Evolutionary conservation across 2,797 vertebrate genomes (phyloP), one percentile per base, ranked within the genome.

Genomic region (Columba guinea): DNA sequence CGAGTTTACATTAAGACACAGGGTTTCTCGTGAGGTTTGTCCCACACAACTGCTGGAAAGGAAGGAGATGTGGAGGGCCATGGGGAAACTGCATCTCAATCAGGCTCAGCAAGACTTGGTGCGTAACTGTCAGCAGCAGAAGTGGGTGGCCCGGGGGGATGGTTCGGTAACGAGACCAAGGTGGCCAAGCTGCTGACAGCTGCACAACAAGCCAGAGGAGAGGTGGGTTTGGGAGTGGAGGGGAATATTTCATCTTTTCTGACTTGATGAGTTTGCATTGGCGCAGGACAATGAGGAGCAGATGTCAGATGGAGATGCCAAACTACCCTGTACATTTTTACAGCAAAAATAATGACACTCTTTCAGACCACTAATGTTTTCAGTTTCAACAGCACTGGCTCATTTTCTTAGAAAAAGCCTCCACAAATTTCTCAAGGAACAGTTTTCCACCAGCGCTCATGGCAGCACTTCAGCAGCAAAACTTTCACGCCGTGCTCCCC

Each of bases 201-300:
- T 92, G 79, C 81, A 62, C 87, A 89, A 69, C 68, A 64, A 94
- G 88, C 85, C 93, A 89, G 81, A 34, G 88, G 68, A 96, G 91
- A 94, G 96, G 90, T 92, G 84, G 90, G 90, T 83, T 94, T 91
- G 86, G 88, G 91, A 96, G 58, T 13, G 2, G 65, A 93, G 77
- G 46, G 80, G 93, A 95, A 93, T 96, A 96, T 95, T 97, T 96
- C 92, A 93, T 94, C 86, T 62, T 83, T 68, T 26, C 84, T 80
- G 78, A 96, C 95, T 95, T 48, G 94, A 95, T 95, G 94, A 95
- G 95, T 96, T 97, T 96, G 95, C 83, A 2, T 87, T 96, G 96
- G 90, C 94, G 94, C 83, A 44, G 48, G 80, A 95, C 90, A 96
- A 92, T 96, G 94, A 94, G 88, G 78, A 96, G 95, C 95, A 94